phyloP scores from a whole-genome alignment of 2,113 vertebrate genomes.

The Gadus chalcogrammus region DNA sequence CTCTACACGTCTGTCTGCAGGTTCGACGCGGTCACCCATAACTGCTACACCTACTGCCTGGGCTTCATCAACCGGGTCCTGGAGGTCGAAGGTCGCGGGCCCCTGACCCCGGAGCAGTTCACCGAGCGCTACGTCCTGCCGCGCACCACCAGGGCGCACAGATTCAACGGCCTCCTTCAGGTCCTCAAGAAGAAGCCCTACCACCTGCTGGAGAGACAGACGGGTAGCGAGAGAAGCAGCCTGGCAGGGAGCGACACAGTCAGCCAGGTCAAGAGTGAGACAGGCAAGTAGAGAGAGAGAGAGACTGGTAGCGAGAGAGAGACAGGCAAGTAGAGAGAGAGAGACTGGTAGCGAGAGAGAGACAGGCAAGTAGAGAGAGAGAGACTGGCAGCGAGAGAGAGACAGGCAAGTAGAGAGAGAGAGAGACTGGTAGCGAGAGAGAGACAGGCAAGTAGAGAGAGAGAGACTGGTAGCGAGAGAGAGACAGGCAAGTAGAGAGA shows the following conservation, averaged over 20 bases:
- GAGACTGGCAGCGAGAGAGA: too few relatives aligned
- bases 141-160: slow-evolving; percentile 72
- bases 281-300: slow-evolving; percentile 1
- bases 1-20: slow-evolving; percentile 56
- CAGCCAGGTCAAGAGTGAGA: not conserved
- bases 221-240: slow-evolving; percentile 1
- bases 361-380: not conserved
- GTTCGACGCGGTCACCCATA: slow-evolving; percentile 82
- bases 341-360: not conserved
- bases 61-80: slow-evolving; percentile 83
- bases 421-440: not conserved
- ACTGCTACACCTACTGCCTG: slow-evolving; percentile 86
- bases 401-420: too few relatives aligned
- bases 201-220: slow-evolving; percentile 63
- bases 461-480: not conserved
- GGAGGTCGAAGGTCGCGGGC: slow-evolving; percentile 56
- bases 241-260: not conserved
- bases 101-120: slow-evolving; percentile 76
- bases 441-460: not conserved
- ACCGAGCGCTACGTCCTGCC: slow-evolving; percentile 83
- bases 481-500: too few relatives aligned
- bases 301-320: too few relatives aligned
- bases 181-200: slow-evolving; percentile 68
- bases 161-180: slow-evolving; percentile 74
- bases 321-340: too few relatives aligned